Evolutionary conservation across 1,140 invertebrate genomes (phyloP).

Genomic region (Cydia amplana): DNA sequence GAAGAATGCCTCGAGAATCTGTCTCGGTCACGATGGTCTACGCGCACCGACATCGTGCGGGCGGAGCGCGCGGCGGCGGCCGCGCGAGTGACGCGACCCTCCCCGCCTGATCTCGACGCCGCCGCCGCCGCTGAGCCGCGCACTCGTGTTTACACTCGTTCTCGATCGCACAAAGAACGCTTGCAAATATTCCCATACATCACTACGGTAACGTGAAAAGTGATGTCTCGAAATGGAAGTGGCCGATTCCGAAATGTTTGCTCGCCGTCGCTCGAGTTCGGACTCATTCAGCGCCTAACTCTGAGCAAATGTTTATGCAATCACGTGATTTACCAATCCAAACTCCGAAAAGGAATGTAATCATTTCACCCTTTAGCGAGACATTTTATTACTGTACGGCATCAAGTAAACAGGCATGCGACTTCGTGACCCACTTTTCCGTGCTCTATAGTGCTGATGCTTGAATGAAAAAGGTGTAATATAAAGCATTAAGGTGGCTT

Average conservation of each 20-base stretch:
- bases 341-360: conserved; percentile 27
- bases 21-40: conserved; percentile 68
- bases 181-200: conserved; percentile 59
- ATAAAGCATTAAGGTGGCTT: conserved; percentile 27
- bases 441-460: conserved; percentile 15
- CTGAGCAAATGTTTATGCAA: conserved; percentile 46
- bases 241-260: conserved; percentile 54
- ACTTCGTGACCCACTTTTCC: conserved; percentile 20
- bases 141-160: conserved; percentile 69
- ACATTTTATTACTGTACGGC: conserved; percentile 17
- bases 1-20: conserved; percentile 72
- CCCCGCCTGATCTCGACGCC: conserved; percentile 44
- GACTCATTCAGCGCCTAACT: conserved; percentile 46
- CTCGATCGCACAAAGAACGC: conserved; percentile 61
- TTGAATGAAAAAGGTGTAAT: conserved; percentile 17
- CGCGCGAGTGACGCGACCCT: conserved; percentile 67
- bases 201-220: conserved; percentile 45
- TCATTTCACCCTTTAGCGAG: conserved; percentile 27
- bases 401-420: conserved; percentile 19
- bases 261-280: conserved; percentile 54
- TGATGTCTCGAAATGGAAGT: conserved; percentile 50
- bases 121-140: conserved; percentile 47
- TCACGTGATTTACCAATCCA: conserved; percentile 39
- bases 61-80: conserved; percentile 67
- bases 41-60: conserved; percentile 71